Evolutionary conservation across 2,113 vertebrate genomes (phyloP), one percentile per base, ranked within the genome.

Genomic region (Boleophthalmus pectinirostris): DNA sequence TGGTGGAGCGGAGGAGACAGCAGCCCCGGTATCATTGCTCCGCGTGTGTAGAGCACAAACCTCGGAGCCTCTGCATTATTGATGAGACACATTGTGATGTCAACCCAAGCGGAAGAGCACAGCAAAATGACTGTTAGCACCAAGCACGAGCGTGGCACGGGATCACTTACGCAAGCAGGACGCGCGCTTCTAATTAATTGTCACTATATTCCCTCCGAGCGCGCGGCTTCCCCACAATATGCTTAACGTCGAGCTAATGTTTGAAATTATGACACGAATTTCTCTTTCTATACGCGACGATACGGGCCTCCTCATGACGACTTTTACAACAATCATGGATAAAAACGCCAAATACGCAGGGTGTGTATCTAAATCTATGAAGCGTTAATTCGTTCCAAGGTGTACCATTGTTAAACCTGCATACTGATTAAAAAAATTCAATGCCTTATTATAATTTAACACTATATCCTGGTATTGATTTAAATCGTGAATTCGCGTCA

Each of bases 31-130:
- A 79, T 90, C 85, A 68, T n/a, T 14, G 68, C 85, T 81, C 68
- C 6, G 72, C 35, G 73, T 35, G 77, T 74, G 83, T 60, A 46
- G 65, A 56, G 80, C 82, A 90, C 76, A 85, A 87, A 90, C 90
- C 85, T 85, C 78, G 5, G n/a, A 77, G 83, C 69, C 29, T 66
- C 21, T 91, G 91, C 91, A 92, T 91, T 91, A 92, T 91, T 89
- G 89, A 91, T 91, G 90, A 91, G 87, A 84, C 87, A 66, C 90
- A 88, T 85, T 85, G 87, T 90, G 87, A 92, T 89, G 89, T 91
- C 88, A 91, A 43, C 88, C 79, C 85, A 88, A 87, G 87, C 87
- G 80, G 87, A 90, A 88, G 73, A 90, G 91, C 88, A 67, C 21
- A 92, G 85, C 88, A 89, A 88, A 88, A 86, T 88, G 90, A 87